Percentiles rank a stretch among this genome's conserved stretches.
Evolutionary conservation across 2,888 invertebrate genomes (phyloP).

Genomic region (Callosobruchus maculatus): DNA sequence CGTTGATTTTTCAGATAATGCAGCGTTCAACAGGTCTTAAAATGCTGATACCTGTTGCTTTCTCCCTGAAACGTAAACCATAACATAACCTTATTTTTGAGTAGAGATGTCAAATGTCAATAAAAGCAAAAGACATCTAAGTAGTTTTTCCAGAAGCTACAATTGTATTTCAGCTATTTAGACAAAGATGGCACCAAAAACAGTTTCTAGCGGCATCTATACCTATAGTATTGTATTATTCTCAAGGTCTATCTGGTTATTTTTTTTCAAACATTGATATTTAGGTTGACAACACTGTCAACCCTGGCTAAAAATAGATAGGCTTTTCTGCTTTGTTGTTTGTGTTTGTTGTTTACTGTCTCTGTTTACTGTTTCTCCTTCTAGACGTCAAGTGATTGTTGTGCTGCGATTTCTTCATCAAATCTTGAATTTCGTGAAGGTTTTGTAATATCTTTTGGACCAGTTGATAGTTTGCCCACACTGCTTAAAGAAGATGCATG

Average conservation of each 20-base stretch:
- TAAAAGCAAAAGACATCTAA: too few species aligned
- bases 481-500: slow-evolving; percentile 24
- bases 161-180: too few species aligned
- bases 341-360: background rate
- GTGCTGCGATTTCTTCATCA: background rate
- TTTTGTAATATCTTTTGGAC: background rate
- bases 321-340: background rate
- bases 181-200: too few species aligned
- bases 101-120: too few species aligned
- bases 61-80: too few species aligned
- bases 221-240: too few species aligned
- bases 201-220: too few species aligned
- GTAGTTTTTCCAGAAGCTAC: too few species aligned
- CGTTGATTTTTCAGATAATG: too few species aligned
- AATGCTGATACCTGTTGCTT: background rate
- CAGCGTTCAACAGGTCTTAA: background rate
- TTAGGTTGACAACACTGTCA: background rate
- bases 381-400: background rate
- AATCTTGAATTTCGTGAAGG: background rate
- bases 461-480: background rate
- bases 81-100: too few species aligned
- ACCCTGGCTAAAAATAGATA: background rate
- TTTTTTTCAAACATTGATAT: background rate
- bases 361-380: background rate
- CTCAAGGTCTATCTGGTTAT: background rate